Evolutionary conservation across 2,113 vertebrate species (phyloP).

Genomic region (Gasterosteus nipponicus): DNA sequence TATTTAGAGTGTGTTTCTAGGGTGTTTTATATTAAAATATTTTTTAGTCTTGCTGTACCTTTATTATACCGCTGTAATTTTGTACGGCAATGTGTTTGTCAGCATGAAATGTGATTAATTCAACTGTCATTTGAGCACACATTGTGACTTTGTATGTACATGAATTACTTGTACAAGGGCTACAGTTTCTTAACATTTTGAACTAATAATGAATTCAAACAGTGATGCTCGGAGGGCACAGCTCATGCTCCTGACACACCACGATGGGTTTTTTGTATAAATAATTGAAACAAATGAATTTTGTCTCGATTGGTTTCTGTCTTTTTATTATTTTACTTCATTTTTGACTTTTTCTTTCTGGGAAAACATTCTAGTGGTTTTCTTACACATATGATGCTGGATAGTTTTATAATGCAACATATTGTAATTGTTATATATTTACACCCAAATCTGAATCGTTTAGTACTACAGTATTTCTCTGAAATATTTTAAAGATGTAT

Average conservation of each 20-base stretch:
- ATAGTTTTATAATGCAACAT: too few species aligned
- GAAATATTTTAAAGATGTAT: too few species aligned
- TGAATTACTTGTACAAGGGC: constrained; percentile 82
- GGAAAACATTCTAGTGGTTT: neutral
- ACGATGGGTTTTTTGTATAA: constrained; percentile 70
- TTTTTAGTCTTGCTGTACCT: constrained; percentile 82
- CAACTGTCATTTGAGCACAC: constrained; percentile 73
- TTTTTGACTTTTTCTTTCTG: neutral
- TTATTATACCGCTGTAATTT: constrained; percentile 79
- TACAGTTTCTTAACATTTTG: constrained; percentile 77
- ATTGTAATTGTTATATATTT: too few species aligned
- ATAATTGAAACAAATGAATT: constrained; percentile 63
- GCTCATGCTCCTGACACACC: constrained; percentile 39
- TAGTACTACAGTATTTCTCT: too few species aligned
- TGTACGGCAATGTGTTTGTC: constrained; percentile 80
- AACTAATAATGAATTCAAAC: constrained; percentile 64
- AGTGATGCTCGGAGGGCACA: constrained; percentile 48
- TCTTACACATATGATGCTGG: too few species aligned
- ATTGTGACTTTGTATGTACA: constrained; percentile 79
- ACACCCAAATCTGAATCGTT: too few species aligned
- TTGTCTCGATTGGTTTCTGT: constrained; percentile 41
- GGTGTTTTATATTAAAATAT: constrained; percentile 83
- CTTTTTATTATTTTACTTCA: constrained; percentile 4
- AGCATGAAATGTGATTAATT: constrained; percentile 82
- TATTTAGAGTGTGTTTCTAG: constrained; percentile 80